These are phyloP conservation scores for Leptinotarsa lineolata DNA, from an alignment of 1,140 invertebrate species.

Conservation along the genomic window DNA sequence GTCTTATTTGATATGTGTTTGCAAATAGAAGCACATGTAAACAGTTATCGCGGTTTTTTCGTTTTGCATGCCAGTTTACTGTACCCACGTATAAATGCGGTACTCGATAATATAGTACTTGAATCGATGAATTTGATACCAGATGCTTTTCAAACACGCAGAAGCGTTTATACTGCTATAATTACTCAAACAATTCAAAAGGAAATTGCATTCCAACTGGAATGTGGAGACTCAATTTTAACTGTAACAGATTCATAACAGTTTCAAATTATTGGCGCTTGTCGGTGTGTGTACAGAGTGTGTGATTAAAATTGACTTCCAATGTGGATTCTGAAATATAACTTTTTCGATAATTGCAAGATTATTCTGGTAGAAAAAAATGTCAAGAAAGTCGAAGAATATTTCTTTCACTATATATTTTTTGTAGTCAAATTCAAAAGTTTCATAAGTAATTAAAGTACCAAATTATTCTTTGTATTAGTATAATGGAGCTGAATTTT, in stretches of 20 bases:
- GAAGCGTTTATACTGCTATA: background rate
- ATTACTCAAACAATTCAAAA: background rate
- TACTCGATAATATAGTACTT: background rate
- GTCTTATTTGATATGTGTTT: background rate
- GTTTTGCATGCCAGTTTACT: background rate
- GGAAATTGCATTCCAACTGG: background rate
- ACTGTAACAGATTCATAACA: background rate
- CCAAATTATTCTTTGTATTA: no score
- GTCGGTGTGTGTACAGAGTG: no score
- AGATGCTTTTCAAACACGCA: background rate
- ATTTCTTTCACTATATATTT: no score
- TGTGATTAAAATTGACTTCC: no score
- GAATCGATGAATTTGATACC: background rate
- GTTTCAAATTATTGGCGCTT: background rate
- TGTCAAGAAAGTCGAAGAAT: no score
- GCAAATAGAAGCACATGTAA: background rate
- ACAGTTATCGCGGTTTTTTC: conserved; percentile 1
- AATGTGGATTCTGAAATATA: no score
- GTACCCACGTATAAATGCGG: conserved; percentile 4
- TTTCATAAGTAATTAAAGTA: no score
- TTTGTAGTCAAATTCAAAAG: no score
- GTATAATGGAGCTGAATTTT: no score
- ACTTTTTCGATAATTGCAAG: no score
- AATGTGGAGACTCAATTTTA: background rate
- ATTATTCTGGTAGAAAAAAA: no score